Base-by-base conservation (phyloP, 2,888 invertebrate species). In the Oscheius onirici region DNA sequence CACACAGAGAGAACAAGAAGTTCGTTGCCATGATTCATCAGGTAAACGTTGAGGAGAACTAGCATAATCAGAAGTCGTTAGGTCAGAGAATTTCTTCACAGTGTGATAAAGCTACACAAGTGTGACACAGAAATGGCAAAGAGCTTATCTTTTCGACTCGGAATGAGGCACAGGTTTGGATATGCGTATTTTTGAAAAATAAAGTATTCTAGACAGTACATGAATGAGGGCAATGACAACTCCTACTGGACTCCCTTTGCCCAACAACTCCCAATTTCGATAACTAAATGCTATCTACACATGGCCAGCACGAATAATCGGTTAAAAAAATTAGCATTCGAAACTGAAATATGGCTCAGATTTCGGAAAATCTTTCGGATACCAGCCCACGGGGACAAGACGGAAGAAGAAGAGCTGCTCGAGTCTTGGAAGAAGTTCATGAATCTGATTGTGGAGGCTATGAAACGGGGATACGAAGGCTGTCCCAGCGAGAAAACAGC, bases 201-300 rank as follows among this genome's bases (percentile, higher is more conserved):
- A 2, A 2, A 11, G 10, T 20, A 13, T 40, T 57, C 5, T 22
- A 79, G 79, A 41, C 77, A 78, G 46, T 77, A 79, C 65, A 79
- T 78, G 76, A 57, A 73, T 34, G 77, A 81, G 51, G 81, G 81
- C 40, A 76, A 79, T 40, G 81, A 81, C 75, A 79, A 79, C 69
- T 76, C 79, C 61, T 81, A 79, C 67, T 81, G 81, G 81, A 78
- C 79, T 26, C 81, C 81, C 34, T 81, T 81, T 69, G 79, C 78
- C 11, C 81, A 81, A 72, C 81, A 81, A 69, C 75, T 81, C 52
- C 78, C 81, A 20, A 71, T 78, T n/a, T 65, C 75, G 41, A 78
- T 81, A 71, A 79, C 76, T 28, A 76, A 76, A 63, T 73, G 77
- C 54, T 81, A 81, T 54, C 68, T 77, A 66, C 52, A 75, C 26